Base-by-base conservation (phyloP, 2,888 invertebrate genomes). In the Eledone cirrhosa region DNA sequence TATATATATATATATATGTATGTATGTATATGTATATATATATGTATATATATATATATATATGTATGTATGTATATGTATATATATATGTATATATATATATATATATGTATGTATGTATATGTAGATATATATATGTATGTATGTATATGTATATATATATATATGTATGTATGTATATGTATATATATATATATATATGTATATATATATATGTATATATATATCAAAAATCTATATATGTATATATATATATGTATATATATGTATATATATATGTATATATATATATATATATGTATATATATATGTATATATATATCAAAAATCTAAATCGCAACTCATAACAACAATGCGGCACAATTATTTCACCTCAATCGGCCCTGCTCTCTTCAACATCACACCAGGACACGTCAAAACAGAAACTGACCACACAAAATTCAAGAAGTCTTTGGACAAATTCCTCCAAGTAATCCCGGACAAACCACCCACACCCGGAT, bases 271-370 rank as follows among this genome's bases (percentile, higher is more conserved):
- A 63, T 63, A n/a, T 24, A 65, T 24, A 22, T 65, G 29, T 65
- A n/a, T 65, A 65, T n/a, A 65, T 65, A 65, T n/a, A 65, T 65
- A 65, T 65, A n/a, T 65, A 65, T n/a, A 65, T 65, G 3, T 1
- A n/a, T 24, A 65, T 63, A n/a, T 65, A 65, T 65, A n/a, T n/a
- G n/a, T n/a, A n/a, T n/a, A n/a, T n/a, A 41, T 7, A 41, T 8
- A 41, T n/a, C n/a, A n/a, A n/a, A n/a, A n/a, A n/a, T n/a, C n/a
- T n/a, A n/a, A n/a, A n/a, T n/a, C n/a, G n/a, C n/a, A n/a, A n/a
- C n/a, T n/a, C n/a, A n/a, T n/a, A n/a, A n/a, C n/a, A n/a, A n/a
- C n/a, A n/a, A n/a, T n/a, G n/a, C n/a, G n/a, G n/a, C n/a, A n/a
- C n/a, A n/a, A n/a, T n/a, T n/a, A n/a, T n/a, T n/a, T n/a, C n/a